phyloP scores from a whole-genome alignment of 2,797 vertebrate genomes.

The Dermochelys coriacea region DNA sequence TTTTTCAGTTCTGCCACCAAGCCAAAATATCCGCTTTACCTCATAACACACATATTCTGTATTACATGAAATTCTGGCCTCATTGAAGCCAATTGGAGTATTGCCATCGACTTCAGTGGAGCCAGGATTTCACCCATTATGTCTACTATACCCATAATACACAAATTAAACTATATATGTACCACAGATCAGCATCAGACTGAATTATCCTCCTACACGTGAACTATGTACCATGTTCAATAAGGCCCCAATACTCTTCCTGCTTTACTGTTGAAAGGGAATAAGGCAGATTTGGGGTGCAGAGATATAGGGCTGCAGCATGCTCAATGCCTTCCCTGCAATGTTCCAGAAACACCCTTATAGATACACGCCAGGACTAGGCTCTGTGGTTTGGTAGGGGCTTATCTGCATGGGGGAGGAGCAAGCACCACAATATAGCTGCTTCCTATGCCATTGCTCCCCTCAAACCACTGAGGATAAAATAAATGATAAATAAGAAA shows the following conservation, averaged over 20 bases:
- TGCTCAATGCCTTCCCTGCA: background rate
- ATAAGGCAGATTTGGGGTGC: background rate
- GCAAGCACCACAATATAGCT: background rate
- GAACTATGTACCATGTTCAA: background rate
- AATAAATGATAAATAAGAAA: background rate
- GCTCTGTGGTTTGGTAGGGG: background rate
- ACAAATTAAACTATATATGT: background rate
- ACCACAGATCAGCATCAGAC: background rate
- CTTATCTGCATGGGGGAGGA: rapidly evolving
- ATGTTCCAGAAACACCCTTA: background rate
- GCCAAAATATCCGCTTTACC: background rate
- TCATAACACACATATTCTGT: background rate
- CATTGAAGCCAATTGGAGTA: background rate
- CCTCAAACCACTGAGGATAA: background rate
- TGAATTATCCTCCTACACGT: background rate
- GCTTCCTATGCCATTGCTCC: background rate
- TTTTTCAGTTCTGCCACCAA: background rate
- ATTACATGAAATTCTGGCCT: background rate
- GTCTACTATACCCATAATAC: background rate
- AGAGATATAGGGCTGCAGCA: background rate
- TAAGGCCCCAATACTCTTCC: background rate
- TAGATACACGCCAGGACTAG: background rate
- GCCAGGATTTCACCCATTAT: background rate
- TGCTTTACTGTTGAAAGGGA: background rate
- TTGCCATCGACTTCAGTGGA: background rate